Base-by-base conservation (phyloP, 2,113 vertebrate genomes). In the Notothenia coriiceps region DNA sequence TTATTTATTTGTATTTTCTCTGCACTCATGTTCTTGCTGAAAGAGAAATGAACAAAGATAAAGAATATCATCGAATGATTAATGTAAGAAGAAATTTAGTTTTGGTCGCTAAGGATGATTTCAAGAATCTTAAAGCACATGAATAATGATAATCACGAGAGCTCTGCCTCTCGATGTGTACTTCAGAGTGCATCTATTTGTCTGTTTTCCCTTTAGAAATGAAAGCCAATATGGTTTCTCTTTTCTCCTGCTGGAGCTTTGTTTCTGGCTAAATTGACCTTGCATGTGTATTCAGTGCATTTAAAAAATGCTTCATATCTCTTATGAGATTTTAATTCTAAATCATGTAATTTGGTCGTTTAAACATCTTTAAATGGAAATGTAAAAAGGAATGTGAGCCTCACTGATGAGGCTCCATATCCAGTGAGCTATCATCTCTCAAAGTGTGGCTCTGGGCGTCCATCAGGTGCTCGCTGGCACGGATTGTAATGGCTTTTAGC, bases 1-100 rank as follows among this genome's bases (percentile, higher is more conserved):
- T 89, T 86, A 79, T 90, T 91, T 87, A 90, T 89, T 89, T 93
- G 88, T 81, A 80, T 90, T 91, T 91, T 91, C 84, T 79, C 73
- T 77, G 13, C 50, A 47, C 74, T 83, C 61, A 35, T 80, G 77
- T 80, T 75, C 56, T 65, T 47, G 29, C 62, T 61, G n/a, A 77
- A 85, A 68, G 78, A 82, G 52, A 86, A 64, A 76, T 77, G 82
- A 88, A 88, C 69, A 84, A 85, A 85, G 82, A 86, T 84, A 64
- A 82, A 83, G 74, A 89, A 79, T 80, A 90, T 84, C 86, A 88
- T 92, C 81, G 84, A 81, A 91, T 86, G 86, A 93, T 85, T 85
- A 90, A 91, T 77, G 79, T 84, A 70, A 83, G 76, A 86, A 76
- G 69, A 80, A 82, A 84, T 83, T 86, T 75, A 79, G 79, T 77